Evolutionary conservation across 2,113 vertebrate species (phyloP).

Genomic region (Lynx canadensis): DNA sequence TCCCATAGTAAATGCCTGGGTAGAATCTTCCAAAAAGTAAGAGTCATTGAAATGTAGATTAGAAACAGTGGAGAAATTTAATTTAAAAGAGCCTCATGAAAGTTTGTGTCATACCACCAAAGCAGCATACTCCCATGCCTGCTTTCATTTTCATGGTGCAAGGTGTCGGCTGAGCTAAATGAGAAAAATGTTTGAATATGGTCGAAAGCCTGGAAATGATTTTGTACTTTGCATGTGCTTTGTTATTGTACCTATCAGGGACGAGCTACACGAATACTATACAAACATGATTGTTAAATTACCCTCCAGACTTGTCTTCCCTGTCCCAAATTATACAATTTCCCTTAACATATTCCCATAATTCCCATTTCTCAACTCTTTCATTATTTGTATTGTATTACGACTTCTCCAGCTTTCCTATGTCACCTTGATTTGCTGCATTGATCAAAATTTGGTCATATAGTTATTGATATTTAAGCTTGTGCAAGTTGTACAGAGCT

Average conservation of each 20-base stretch:
- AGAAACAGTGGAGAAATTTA: slow-evolving; percentile 43
- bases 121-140: neutral
- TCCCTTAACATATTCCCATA: neutral
- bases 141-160: neutral
- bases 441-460: neutral
- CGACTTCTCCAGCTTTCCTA: neutral
- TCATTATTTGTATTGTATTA: slow-evolving; percentile 40
- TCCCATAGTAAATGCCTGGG: neutral
- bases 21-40: neutral
- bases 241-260: slow-evolving; percentile 34
- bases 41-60: slow-evolving; percentile 35
- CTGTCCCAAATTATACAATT: slow-evolving; percentile 19
- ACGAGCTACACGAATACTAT: neutral
- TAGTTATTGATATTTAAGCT: neutral
- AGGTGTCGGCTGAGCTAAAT: slow-evolving; percentile 21
- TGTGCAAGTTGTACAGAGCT: neutral
- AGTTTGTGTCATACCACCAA: neutral
- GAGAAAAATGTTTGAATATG: slow-evolving; percentile 31
- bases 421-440: neutral
- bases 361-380: neutral
- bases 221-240: slow-evolving; percentile 5
- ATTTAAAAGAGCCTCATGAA: slow-evolving; percentile 35
- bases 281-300: slow-evolving; percentile 46
- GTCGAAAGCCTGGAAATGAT: slow-evolving; percentile 63
- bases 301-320: neutral